Conservation (phyloP, 2,888 invertebrate species). For the Nomada fabriciana region DNA sequence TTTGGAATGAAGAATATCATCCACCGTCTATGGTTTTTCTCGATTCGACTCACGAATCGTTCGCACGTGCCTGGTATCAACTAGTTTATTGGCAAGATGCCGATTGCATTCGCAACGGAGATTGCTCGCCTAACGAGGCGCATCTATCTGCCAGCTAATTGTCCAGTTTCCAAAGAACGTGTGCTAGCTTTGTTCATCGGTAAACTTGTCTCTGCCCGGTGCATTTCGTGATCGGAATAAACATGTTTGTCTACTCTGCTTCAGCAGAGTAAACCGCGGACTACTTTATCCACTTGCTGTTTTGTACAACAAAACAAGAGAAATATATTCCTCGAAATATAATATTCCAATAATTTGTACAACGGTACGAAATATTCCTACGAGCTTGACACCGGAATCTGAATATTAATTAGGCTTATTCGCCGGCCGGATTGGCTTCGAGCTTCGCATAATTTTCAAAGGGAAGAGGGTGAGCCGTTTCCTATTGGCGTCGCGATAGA, state of each 20-base stretch:
- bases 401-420: neutral
- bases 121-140: conserved; percentile 31
- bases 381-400: too few relatives aligned
- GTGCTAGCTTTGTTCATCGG: conserved; percentile 12
- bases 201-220: conserved; percentile 6
- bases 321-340: too few relatives aligned
- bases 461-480: neutral
- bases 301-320: neutral
- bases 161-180: conserved; percentile 45
- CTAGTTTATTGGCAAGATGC: conserved; percentile 49
- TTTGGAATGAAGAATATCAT: too few relatives aligned
- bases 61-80: conserved; percentile 53
- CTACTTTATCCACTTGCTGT: too few relatives aligned
- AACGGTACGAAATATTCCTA: neutral
- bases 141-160: conserved; percentile 33
- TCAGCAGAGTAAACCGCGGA: neutral
- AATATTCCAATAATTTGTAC: neutral
- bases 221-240: conserved; percentile 30
- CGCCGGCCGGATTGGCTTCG: neutral
- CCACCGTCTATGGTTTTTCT: neutral
- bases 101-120: conserved; percentile 42
- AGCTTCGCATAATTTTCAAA: neutral
- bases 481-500: neutral
- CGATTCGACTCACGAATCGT: conserved; percentile 21
- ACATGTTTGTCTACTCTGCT: too few relatives aligned